phyloP scores from a whole-genome alignment of 1,140 invertebrate genomes.

The Zeugodacus cucurbitae region DNA sequence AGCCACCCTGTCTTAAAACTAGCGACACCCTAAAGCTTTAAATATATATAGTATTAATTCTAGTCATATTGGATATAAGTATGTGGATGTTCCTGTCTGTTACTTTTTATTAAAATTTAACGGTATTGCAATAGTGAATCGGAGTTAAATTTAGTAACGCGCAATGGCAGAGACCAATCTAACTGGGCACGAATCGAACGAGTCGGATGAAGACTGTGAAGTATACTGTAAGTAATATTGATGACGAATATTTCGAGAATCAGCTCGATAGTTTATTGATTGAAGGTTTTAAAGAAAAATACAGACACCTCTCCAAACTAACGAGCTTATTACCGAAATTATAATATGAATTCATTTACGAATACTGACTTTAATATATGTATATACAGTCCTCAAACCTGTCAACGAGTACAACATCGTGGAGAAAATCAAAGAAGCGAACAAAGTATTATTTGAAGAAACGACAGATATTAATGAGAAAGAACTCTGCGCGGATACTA shows the following conservation, averaged over 20 bases:
- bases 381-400: constrained; percentile 55
- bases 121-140: not conserved
- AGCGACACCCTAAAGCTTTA: too few species aligned
- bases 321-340: too few species aligned
- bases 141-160: not conserved
- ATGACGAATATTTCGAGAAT: too few species aligned
- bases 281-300: not conserved
- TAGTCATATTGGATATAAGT: not conserved
- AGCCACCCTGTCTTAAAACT: too few species aligned
- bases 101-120: constrained; percentile 5
- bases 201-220: constrained; percentile 96
- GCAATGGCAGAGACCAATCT: constrained; percentile 30
- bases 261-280: not conserved
- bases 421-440: constrained; percentile 65
- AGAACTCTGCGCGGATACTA: constrained; percentile 40
- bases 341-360: too few species aligned
- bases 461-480: not conserved
- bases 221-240: constrained; percentile 61
- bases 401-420: constrained; percentile 66
- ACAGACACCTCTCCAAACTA: too few species aligned
- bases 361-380: too few species aligned
- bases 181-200: constrained; percentile 76
- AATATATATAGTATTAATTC: too few species aligned
- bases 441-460: constrained; percentile 57
- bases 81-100: not conserved